Percentiles rank a stretch among this genome's conserved stretches.
These are phyloP conservation scores for human (Homo sapiens) DNA, from an alignment of 2,113 vertebrate species.

Conservation along the genomic window DNA sequence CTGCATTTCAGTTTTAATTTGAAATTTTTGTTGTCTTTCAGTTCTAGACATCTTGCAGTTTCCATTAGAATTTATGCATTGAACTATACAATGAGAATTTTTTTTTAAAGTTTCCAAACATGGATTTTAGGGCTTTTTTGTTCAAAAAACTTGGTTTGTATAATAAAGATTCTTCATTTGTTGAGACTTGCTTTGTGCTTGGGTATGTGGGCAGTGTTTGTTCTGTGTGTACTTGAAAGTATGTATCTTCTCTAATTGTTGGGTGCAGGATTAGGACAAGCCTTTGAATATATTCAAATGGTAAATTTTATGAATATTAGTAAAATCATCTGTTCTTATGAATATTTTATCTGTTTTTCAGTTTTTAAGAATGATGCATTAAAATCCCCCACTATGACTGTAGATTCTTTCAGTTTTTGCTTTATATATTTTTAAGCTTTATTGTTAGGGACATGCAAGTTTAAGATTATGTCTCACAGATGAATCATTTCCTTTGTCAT, in stretches of 20 bases:
- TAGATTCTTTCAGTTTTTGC: background rate
- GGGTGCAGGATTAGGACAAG: background rate
- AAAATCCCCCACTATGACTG: background rate
- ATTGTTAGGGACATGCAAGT: background rate
- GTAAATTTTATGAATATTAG: background rate
- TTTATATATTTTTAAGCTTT: background rate
- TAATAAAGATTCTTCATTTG: background rate
- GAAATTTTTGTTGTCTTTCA: background rate
- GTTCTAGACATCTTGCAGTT: background rate
- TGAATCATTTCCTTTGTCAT: conserved; percentile 2
- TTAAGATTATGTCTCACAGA: background rate
- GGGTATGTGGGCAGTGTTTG: background rate
- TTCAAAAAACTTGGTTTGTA: background rate
- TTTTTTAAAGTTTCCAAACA: background rate
- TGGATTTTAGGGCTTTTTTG: background rate
- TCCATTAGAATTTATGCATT: conserved; percentile 9
- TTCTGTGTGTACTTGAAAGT: background rate
- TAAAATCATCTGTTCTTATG: background rate
- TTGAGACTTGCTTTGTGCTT: background rate
- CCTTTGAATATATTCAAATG: conserved; percentile 8
- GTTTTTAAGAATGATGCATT: background rate
- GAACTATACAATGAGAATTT: background rate
- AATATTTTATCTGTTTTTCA: background rate
- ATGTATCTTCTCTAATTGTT: background rate
- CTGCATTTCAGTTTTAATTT: conserved; percentile 16